A percentile compares a stretch with the other conserved stretches of the same genome.
These are phyloP conservation scores for Microplitis demolitor DNA, from an alignment of 1,140 invertebrate genomes.

Conservation along the genomic window DNA sequence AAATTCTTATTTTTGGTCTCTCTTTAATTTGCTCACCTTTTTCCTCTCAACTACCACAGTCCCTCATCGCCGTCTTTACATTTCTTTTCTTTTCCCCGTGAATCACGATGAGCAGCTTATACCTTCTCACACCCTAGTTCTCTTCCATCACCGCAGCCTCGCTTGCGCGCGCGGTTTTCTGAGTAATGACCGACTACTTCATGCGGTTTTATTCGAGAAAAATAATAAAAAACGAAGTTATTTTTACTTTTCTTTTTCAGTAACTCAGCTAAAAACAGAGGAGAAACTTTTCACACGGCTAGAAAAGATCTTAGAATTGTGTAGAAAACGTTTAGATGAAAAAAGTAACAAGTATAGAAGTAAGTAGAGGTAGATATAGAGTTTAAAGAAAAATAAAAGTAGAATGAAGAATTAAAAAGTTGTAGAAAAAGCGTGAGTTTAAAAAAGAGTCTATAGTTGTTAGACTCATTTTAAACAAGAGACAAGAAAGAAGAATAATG, in stretches of 20 bases:
- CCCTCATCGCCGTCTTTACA: background rate
- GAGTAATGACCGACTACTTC: constrained; percentile 25
- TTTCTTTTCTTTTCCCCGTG: background rate
- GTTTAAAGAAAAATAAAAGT: background rate
- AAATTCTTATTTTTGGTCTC: background rate
- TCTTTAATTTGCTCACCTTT: background rate
- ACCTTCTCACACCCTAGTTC: background rate
- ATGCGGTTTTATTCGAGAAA: constrained; percentile 16
- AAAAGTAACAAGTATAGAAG: background rate
- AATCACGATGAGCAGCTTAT: constrained; percentile 4
- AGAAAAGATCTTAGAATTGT: constrained; percentile 17
- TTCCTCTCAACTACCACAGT: background rate
- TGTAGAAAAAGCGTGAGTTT: background rate
- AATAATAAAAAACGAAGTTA: background rate
- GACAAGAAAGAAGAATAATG: constrained; percentile 10
- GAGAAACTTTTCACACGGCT: constrained; percentile 18
- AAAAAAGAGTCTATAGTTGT: background rate
- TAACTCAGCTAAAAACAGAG: constrained; percentile 9
- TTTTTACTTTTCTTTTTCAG: background rate
- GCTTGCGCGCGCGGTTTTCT: constrained; percentile 10
- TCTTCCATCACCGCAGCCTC: background rate
- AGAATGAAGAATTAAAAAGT: background rate
- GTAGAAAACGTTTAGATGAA: background rate
- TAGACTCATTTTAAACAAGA: background rate
- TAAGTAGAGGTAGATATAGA: background rate